A percentile compares a stretch with the other conserved stretches of the same genome.
These are phyloP conservation scores for Gnathonemus echidnorhynchus DNA, from an alignment of 2,113 vertebrate genomes.

Conservation along the genomic window DNA sequence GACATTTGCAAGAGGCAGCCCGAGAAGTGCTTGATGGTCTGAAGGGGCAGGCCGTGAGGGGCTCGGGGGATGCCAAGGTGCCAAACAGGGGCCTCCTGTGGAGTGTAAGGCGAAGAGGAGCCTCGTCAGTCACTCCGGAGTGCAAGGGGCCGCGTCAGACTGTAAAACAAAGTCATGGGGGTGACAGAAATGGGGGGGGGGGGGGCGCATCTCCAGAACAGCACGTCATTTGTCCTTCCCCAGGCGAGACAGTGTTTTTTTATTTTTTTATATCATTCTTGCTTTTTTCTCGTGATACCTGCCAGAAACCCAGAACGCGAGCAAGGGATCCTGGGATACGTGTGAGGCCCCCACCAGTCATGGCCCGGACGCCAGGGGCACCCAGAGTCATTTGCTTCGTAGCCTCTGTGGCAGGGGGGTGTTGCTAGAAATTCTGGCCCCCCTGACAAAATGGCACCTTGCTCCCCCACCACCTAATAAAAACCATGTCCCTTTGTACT, in stretches of 20 bases:
- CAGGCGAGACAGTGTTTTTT: background rate
- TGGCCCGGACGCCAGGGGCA: background rate
- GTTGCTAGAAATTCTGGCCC: background rate
- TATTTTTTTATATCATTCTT: no score
- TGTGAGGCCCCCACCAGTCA: background rate
- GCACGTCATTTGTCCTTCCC: background rate
- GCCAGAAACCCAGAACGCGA: background rate
- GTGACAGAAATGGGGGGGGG: background rate
- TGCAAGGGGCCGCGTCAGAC: background rate
- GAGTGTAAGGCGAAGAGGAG: background rate
- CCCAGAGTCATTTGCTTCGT: background rate
- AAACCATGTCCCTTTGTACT: background rate
- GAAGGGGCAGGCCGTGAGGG: background rate
- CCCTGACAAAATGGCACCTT: background rate
- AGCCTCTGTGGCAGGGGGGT: background rate
- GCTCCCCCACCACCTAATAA: background rate
- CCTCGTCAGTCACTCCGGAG: background rate
- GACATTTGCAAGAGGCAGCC: slow-evolving; percentile 13
- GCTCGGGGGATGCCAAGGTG: background rate
- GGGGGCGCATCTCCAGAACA: background rate
- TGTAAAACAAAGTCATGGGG: background rate
- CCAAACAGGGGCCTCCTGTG: background rate
- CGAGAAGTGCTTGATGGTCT: background rate
- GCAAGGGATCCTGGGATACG: background rate
- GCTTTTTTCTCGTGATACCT: background rate